Evolutionary conservation across 2,797 vertebrate genomes (phyloP), one percentile per base, ranked within the genome.

Genomic region (Enteromius thamalakanensis): DNA sequence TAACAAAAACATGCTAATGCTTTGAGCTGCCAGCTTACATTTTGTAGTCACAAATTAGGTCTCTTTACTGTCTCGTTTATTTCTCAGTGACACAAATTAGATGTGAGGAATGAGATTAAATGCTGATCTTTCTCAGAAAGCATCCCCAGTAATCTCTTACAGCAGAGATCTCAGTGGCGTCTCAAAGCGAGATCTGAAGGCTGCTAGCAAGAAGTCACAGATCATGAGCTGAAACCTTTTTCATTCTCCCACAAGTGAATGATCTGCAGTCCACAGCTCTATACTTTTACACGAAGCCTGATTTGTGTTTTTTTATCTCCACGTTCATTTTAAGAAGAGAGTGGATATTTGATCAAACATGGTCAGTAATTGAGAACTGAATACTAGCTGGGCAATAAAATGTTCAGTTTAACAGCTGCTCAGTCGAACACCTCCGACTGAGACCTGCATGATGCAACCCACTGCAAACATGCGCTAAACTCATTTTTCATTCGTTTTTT

Each of bases 371-470:
- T 12, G n/a, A 42, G 34, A 45, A 70, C 4, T 34, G 26, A 34
- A 12, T 1, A 10, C 34, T 23, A 72, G 26, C 12, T 88, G 87
- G 88, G 64, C 85, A 80, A 76, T 89, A 90, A 91, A 86, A 47
- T 67, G 90, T 87, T 84, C 72, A 70, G 70, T 60, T 75, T 70
- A 68, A 85, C 71, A 87, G 76, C 83, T 80, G 76, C 77, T 70
- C 62, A 76, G 83, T 87, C 75, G 88, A 91, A 88, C 32, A 78
- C n/a, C 49, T 71, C 34, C n/a, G 23, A 65, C 45, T 29, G 47
- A 55, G 65, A 23, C 68, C 79, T 51, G 32, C 58, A 77, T 85
- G 85, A 87, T 86, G 87, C 82, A 87, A 86, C 60, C 26, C 47
- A 45, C 72, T 83, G 87, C 32, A 78, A 77, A 51, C 37, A 82